Evolutionary conservation across 2,113 vertebrate genomes (phyloP), one percentile per base, ranked within the genome.

Genomic region (Nipponia nippon): DNA sequence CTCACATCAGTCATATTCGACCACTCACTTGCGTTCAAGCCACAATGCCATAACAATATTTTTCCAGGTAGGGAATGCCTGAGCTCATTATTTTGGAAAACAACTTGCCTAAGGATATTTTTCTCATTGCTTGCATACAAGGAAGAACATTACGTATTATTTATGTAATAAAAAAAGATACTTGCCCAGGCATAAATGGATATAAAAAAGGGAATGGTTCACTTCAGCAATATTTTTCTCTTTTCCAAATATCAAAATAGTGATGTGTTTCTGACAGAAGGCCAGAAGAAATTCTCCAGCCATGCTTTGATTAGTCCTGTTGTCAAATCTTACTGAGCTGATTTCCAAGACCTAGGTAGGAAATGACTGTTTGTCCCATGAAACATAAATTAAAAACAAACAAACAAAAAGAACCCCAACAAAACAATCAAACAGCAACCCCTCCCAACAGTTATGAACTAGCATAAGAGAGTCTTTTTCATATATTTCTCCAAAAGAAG

Each of bases 21-120:
- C 58, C 65, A 65, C 14, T 95, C 59, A 83, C 79, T 82, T 3
- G 3, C 19, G 77, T 97, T 90, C 56, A 85, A 94, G 53, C 29
- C 78, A 83, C 26, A 73, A n/a, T 61, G 58, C 62, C 56, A 49
- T 53, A 93, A 77, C 38, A 91, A 21, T 94, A 86, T 88, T 94
- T 97, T 94, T 94, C 75, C 46, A 59, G 61, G 47, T 88, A 55
- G 55, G 53, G 55, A 87, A 94, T 59, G 55, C 46, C 63, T 63
- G 50, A 88, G 82, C 38, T 91, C 81, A 86, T 96, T 93, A 80
- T 90, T 96, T 93, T 81, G 42, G 81, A 95, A 89, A 97, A 80
- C 42, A 95, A 49, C 46, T 55, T 95, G 76, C 93, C 76, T 70
- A 27, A 88, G 55, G 92, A 59, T 75, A 87, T 93, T 90, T 90